These are phyloP conservation scores for Therioaphis trifolii DNA, from an alignment of 2,888 invertebrate species.

Conservation along the genomic window DNA sequence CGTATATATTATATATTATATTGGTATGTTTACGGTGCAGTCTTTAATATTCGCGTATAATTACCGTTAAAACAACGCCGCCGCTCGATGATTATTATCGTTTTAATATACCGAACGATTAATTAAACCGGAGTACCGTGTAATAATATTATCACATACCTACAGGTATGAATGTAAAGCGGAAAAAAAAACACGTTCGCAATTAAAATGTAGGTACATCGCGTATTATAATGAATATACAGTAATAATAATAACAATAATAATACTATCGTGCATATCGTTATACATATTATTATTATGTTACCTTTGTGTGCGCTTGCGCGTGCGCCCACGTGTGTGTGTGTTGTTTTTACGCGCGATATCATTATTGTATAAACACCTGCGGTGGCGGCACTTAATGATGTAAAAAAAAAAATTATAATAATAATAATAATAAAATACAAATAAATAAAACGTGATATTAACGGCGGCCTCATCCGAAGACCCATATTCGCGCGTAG, in stretches of 20 bases:
- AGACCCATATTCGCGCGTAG: constrained; percentile 16
- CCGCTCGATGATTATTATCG: neutral
- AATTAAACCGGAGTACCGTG: neutral
- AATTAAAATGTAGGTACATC: neutral
- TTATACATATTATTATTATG: too few species aligned
- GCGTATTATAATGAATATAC: neutral
- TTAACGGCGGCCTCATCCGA: constrained; percentile 16
- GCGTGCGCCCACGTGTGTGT: neutral
- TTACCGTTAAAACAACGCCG: neutral
- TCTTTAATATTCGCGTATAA: neutral
- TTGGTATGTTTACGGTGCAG: too few species aligned
- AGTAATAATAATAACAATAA: too few species aligned
- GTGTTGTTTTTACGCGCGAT: neutral
- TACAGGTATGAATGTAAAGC: neutral
- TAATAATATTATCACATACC: neutral
- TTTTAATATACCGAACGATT: neutral
- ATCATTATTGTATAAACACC: constrained; percentile 20
- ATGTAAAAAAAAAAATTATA: neutral
- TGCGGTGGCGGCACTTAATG: constrained; percentile 19
- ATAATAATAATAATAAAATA: too few species aligned
- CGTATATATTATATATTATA: too few species aligned
- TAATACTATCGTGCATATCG: too few species aligned
- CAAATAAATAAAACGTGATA: neutral
- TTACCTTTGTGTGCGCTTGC: too few species aligned
- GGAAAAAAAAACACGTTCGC: neutral